These are phyloP conservation scores for Leptobrachium ailaonicum DNA, from an alignment of 2,113 vertebrate genomes.

Conservation along the genomic window DNA sequence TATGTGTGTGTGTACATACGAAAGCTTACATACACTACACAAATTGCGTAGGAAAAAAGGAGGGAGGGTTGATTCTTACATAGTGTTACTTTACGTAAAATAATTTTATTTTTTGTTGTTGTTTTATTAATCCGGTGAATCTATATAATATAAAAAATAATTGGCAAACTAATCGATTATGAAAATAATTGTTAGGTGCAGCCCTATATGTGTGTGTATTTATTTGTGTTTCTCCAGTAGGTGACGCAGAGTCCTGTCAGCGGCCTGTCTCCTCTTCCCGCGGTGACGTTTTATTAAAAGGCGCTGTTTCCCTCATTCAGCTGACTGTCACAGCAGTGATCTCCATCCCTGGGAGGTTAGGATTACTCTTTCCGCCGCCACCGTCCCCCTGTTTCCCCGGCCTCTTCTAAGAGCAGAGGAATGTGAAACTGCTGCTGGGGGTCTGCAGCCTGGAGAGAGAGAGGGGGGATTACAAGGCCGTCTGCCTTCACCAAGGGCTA, in stretches of 20 bases:
- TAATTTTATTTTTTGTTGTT: too few species aligned
- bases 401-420: neutral
- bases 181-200: too few species aligned
- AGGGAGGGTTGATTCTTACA: too few species aligned
- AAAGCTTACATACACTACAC: too few species aligned
- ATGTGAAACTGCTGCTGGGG: constrained; percentile 4
- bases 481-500: neutral
- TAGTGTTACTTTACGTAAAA: too few species aligned
- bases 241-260: neutral
- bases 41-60: too few species aligned
- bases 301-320: neutral
- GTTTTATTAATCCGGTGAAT: too few species aligned
- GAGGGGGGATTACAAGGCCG: neutral
- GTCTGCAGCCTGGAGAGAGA: neutral
- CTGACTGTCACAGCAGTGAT: neutral
- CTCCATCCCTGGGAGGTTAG: neutral
- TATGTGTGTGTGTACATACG: too few species aligned
- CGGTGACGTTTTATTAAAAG: neutral
- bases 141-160: too few species aligned
- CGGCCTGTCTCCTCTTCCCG: neutral
- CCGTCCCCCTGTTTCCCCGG: neutral
- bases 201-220: too few species aligned
- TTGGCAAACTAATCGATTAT: too few species aligned
- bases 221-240: too few species aligned
- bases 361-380: neutral